Evolutionary conservation across 2,797 vertebrate species (phyloP).

Genomic region (Alcedo quadribrachys): DNA sequence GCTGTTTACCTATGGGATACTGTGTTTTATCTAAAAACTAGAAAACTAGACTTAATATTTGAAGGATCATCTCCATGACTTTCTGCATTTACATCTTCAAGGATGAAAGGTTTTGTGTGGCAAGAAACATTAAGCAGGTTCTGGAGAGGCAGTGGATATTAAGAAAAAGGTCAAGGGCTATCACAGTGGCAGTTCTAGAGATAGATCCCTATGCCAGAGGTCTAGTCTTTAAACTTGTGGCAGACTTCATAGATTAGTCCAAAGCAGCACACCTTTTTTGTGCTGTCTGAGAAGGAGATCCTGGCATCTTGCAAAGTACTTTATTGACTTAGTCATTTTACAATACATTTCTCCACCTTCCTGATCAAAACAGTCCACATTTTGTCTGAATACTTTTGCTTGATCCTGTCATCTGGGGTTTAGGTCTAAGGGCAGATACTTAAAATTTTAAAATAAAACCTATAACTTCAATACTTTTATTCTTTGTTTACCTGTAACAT

Average conservation of each 20-base stretch:
- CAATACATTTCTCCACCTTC: neutral
- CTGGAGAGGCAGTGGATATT: neutral
- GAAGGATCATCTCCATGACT: neutral
- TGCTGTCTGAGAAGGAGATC: neutral
- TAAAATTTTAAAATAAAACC: neutral
- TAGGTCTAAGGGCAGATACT: neutral
- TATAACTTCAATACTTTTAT: neutral
- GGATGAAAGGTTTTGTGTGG: neutral
- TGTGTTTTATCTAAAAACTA: neutral
- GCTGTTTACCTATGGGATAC: neutral
- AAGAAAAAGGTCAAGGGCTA: neutral
- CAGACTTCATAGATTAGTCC: neutral
- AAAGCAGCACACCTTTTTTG: neutral
- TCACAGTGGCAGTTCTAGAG: neutral
- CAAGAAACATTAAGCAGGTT: neutral
- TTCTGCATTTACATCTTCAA: neutral
- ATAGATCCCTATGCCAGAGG: neutral
- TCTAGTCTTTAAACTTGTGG: neutral
- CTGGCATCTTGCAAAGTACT: neutral
- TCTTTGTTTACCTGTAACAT: neutral
- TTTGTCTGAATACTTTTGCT: neutral
- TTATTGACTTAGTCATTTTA: neutral
- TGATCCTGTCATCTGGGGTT: neutral
- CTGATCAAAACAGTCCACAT: neutral
- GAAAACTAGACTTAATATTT: neutral